phyloP scores from a whole-genome alignment of 1,140 invertebrate species.

The Zaprionus inermis region DNA sequence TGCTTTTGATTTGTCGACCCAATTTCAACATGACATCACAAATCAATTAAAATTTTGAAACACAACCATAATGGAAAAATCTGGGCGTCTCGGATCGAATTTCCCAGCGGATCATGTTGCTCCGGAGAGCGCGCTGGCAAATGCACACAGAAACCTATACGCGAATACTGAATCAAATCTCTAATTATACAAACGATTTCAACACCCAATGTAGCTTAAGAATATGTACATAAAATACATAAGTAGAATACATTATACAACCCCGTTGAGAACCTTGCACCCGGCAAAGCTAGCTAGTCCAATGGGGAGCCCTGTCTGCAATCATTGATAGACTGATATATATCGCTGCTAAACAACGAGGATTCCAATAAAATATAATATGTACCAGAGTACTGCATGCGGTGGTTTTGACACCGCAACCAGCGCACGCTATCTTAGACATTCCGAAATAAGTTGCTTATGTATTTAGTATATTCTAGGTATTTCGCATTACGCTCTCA shows the following conservation, averaged over 20 bases:
- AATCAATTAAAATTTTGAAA: conserved; percentile 12
- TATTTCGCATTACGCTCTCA: neutral
- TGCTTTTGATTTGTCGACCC: conserved; percentile 23
- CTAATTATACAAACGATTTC: neutral
- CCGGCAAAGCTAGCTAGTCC: too few species aligned
- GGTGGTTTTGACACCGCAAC: too few species aligned
- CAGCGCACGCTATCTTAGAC: too few species aligned
- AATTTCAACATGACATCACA: conserved; percentile 68
- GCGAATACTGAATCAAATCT: neutral
- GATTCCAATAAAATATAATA: too few species aligned
- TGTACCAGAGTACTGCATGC: too few species aligned
- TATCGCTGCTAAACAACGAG: too few species aligned
- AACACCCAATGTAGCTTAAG: neutral
- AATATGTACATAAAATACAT: neutral
- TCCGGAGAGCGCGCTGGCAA: too few species aligned
- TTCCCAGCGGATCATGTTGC: neutral
- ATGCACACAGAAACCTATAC: neutral
- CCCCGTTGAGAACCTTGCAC: neutral
- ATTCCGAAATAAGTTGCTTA: too few species aligned
- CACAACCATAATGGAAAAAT: conserved; percentile 6
- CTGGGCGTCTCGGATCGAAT: conserved; percentile 17
- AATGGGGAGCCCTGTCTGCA: too few species aligned
- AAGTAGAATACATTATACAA: neutral
- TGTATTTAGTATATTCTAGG: too few species aligned
- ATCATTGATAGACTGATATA: too few species aligned